Base-by-base conservation (phyloP, 2,888 invertebrate species). In the Eilema griseolum region DNA sequence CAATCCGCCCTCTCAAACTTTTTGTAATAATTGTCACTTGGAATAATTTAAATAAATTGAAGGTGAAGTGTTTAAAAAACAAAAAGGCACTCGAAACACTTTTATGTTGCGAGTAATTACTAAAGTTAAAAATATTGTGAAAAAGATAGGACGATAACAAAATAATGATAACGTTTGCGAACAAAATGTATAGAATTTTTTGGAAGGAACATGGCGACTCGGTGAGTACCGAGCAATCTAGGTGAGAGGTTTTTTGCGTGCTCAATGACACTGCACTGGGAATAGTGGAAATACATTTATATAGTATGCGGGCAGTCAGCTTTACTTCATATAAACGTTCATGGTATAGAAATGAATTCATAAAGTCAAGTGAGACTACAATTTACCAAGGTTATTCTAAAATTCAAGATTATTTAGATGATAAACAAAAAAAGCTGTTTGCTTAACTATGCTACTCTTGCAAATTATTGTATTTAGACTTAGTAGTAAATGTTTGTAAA, bases 31-130 rank as follows among this genome's bases (percentile, higher is more conserved):
- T 82, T 80, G 80, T 75, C 71, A 71, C 72, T 67, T 71, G 70
- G 70, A 82, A 80, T 80, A 69, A 80, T 77, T 77, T 80, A 70
- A 82, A 80, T 71, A 82, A 82, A 82, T 80, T 74, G 72, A 73
- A 70, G 76, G 26, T 68, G 74, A 71, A 76, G 52, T 71, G 66
- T 70, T 81, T 66, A 23, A 52, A 66, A 69, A 71, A 76, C 67
- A 71, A 76, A 73, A 62, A 41, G 65, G 56, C 26, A n/a, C 61
- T 70, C 24, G 52, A 41, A 65, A 14, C 23, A 46, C 57, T 57
- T 46, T 70, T 46, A 2, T 64, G 37, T 61, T 66, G 16, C 16
- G 28, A 24, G 41, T 57, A 41, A 70, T 70, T 70, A 57, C 46
- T 16, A 57, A 63, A 75, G 65, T 65, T 70, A 14, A 26, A 23